A percentile compares a stretch with the other conserved stretches of the same genome.
phyloP scores from a whole-genome alignment of 2,888 invertebrate genomes.

The Eupithecia subfuscata region DNA sequence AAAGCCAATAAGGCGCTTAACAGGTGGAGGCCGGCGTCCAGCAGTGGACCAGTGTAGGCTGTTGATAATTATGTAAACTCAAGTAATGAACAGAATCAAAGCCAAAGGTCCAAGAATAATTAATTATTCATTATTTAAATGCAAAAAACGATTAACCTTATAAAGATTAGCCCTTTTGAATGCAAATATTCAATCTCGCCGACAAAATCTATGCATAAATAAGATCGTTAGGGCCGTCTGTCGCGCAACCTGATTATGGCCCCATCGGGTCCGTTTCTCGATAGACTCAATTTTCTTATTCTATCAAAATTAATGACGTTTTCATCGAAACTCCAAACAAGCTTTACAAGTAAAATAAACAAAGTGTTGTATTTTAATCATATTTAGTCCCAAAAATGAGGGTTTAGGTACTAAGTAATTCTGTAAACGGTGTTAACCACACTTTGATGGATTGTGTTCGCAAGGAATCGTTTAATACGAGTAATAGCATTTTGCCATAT shows the following conservation, averaged over 20 bases:
- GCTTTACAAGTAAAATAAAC: neutral
- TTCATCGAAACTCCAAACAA: slow-evolving; percentile 1
- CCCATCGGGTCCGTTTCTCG: neutral
- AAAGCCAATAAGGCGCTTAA: too few relatives aligned
- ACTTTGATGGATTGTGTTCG: too few relatives aligned
- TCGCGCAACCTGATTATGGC: neutral
- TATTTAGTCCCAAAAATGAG: too few relatives aligned
- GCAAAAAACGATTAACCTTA: neutral
- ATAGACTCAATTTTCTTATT: slow-evolving; percentile 1
- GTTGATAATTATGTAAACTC: too few relatives aligned
- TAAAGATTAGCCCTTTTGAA: slow-evolving; percentile 23
- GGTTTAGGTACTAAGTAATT: too few relatives aligned
- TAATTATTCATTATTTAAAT: slow-evolving; percentile 4
- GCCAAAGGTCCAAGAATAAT: neutral
- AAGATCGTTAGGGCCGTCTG: slow-evolving; percentile 20
- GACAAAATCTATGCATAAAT: slow-evolving; percentile 39
- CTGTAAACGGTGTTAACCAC: too few relatives aligned
- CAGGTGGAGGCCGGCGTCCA: too few relatives aligned
- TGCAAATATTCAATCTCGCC: slow-evolving; percentile 38
- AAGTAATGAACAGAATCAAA: neutral
- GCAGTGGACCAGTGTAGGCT: too few relatives aligned
- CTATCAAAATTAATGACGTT: slow-evolving; percentile 23
- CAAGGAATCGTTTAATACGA: too few relatives aligned
- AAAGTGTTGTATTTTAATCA: neutral
- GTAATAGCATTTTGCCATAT: too few relatives aligned